Evolutionary conservation across 2,888 invertebrate genomes (phyloP).

Genomic region (Mesorhabditis sp.): DNA sequence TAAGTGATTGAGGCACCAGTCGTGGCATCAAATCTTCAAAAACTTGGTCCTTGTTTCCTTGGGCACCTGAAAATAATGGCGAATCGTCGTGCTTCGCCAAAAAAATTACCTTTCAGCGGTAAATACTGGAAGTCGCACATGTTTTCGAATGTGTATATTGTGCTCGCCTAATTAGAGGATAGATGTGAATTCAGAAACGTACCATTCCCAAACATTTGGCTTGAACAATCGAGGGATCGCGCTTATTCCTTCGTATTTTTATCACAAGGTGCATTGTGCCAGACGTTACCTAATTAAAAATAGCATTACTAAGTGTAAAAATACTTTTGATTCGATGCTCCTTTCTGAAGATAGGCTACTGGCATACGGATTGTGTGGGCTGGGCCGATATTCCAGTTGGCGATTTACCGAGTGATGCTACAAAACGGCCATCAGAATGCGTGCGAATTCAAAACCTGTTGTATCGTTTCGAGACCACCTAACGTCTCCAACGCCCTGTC

Average conservation of each 20-base stretch:
- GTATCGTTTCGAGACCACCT: slow-evolving; percentile 46
- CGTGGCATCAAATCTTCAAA: slow-evolving; percentile 29
- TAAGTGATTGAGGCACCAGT: slow-evolving; percentile 22
- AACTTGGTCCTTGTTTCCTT: background rate
- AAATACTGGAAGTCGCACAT: slow-evolving; percentile 88
- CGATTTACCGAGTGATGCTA: slow-evolving; percentile 32
- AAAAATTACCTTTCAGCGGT: slow-evolving; percentile 65
- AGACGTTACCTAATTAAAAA: slow-evolving; percentile 27
- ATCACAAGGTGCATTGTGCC: slow-evolving; percentile 45
- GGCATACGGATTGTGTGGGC: slow-evolving; percentile 48
- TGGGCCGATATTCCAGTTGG: slow-evolving; percentile 42
- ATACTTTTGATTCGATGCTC: slow-evolving; percentile 27
- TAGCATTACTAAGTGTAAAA: background rate
- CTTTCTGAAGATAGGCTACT: slow-evolving; percentile 57
- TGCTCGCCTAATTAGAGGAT: slow-evolving; percentile 36
- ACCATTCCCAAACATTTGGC: slow-evolving; percentile 38
- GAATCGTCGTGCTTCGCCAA: background rate
- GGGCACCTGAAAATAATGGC: background rate
- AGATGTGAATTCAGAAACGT: background rate
- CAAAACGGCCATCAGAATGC: background rate
- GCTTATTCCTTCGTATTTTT: slow-evolving; percentile 38
- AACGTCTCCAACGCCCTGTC: slow-evolving; percentile 50
- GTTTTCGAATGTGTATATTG: slow-evolving; percentile 44
- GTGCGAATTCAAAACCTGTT: slow-evolving; percentile 22
- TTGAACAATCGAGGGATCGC: slow-evolving; percentile 16